phyloP scores from a whole-genome alignment of 2,888 invertebrate genomes.

The Shargacucullia verbasci region DNA sequence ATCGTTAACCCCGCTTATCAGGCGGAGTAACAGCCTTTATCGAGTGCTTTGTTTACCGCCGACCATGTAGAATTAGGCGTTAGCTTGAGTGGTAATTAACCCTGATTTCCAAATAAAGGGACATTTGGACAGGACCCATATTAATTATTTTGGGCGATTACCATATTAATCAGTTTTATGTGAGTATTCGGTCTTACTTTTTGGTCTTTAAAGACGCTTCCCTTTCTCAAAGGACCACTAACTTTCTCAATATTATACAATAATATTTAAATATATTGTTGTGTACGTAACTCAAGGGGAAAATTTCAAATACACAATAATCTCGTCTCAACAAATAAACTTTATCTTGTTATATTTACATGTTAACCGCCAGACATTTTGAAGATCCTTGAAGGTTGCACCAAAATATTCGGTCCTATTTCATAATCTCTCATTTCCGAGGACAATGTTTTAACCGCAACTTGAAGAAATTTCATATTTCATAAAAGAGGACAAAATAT shows the following conservation, averaged over 20 bases:
- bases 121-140: conserved; percentile 10
- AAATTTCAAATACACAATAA: conserved; percentile 12
- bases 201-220: background rate
- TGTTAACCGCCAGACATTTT: conserved; percentile 31
- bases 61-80: conserved; percentile 33
- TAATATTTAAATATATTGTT: conserved; percentile 22
- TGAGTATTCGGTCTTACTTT: background rate
- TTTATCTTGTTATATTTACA: conserved; percentile 40
- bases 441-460: conserved; percentile 26
- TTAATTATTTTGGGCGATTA: conserved; percentile 32
- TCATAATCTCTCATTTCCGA: conserved; percentile 28
- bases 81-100: conserved; percentile 55
- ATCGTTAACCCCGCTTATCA: conserved; percentile 43
- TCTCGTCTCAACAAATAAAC: conserved; percentile 30
- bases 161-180: background rate
- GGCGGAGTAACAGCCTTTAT: conserved; percentile 43
- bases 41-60: conserved; percentile 45
- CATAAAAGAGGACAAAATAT: conserved; percentile 26
- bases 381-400: conserved; percentile 35
- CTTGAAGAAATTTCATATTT: conserved; percentile 27
- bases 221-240: conserved; percentile 13
- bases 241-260: background rate
- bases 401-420: conserved; percentile 6
- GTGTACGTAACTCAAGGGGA: conserved; percentile 16
- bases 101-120: conserved; percentile 47